Percentiles rank a stretch among this genome's conserved stretches.
Conservation (phyloP, 2,113 vertebrate species). For the Dasyprocta punctata region DNA sequence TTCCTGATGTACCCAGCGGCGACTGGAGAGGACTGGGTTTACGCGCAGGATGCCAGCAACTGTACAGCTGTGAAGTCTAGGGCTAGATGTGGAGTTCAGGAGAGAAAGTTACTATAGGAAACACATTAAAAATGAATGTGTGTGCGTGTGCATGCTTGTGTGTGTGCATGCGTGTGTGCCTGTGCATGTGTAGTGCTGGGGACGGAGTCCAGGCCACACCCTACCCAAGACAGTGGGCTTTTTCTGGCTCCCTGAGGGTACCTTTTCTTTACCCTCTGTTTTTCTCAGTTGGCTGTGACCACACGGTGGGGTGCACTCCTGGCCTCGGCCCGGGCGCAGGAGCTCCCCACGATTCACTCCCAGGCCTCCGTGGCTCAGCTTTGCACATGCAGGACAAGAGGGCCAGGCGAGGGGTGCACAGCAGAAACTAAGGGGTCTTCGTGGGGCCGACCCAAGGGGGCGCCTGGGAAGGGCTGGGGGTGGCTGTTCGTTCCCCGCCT, state of each 20-base stretch:
- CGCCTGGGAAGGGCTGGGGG: not conserved
- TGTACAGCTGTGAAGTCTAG: rapidly evolving
- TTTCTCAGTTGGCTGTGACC: not conserved
- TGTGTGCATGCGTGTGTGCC: not conserved
- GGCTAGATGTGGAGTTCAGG: not conserved
- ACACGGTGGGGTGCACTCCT: not conserved
- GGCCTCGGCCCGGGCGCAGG: rapidly evolving
- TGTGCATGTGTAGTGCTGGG: not conserved
- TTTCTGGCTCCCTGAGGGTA: not conserved
- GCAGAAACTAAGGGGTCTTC: not conserved
- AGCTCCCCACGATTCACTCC: not conserved
- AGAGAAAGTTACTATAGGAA: not conserved
- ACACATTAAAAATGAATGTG: not conserved
- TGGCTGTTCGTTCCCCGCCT: not conserved
- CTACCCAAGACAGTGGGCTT: not conserved
- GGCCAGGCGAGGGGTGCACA: not conserved
- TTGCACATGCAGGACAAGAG: not conserved
- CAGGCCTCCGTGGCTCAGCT: not conserved
- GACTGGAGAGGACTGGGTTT: not conserved
- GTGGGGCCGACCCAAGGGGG: not conserved
- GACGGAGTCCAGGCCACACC: not conserved
- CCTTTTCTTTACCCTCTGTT: not conserved
- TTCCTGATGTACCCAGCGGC: rapidly evolving
- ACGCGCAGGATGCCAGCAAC: not conserved
- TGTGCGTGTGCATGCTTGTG: not conserved